Conservation (phyloP, 1,140 invertebrate genomes). For the Dreissena rostriformis region DNA sequence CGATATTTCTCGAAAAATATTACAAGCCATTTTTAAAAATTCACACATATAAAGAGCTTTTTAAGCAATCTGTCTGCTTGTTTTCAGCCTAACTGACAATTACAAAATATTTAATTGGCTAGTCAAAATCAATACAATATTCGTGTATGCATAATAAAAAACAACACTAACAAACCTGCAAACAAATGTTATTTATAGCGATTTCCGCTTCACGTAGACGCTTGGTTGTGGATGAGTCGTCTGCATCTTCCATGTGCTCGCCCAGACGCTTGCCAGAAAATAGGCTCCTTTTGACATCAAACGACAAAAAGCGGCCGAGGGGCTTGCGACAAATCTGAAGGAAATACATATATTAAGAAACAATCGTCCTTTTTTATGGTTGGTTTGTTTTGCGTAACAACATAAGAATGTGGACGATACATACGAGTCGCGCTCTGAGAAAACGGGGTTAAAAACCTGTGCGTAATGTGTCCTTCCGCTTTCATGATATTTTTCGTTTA, state of each 20-base stretch:
- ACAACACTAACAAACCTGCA: conserved; percentile 22
- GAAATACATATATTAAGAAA: background rate
- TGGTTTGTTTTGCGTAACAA: background rate
- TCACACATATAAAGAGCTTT: too few species aligned
- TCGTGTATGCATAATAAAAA: background rate
- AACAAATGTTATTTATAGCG: conserved; percentile 11
- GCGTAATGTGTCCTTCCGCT: too few species aligned
- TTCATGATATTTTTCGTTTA: background rate
- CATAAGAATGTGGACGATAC: too few species aligned
- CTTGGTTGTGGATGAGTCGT: conserved; percentile 38
- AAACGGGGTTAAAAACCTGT: too few species aligned
- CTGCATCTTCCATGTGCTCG: background rate
- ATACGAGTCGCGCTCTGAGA: too few species aligned
- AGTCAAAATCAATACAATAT: too few species aligned
- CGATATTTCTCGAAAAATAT: too few species aligned
- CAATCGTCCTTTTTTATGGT: background rate
- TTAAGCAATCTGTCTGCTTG: too few species aligned
- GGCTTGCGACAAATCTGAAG: conserved; percentile 33
- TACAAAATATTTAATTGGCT: too few species aligned
- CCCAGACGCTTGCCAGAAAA: conserved; percentile 27
- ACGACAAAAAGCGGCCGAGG: conserved; percentile 47
- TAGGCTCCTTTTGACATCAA: conserved; percentile 52
- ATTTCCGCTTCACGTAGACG: conserved; percentile 34
- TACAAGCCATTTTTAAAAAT: too few species aligned
- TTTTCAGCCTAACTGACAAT: too few species aligned